These are phyloP conservation scores for Leptocoma aspasia DNA, from an alignment of 2,113 vertebrate genomes.

Conservation along the genomic window DNA sequence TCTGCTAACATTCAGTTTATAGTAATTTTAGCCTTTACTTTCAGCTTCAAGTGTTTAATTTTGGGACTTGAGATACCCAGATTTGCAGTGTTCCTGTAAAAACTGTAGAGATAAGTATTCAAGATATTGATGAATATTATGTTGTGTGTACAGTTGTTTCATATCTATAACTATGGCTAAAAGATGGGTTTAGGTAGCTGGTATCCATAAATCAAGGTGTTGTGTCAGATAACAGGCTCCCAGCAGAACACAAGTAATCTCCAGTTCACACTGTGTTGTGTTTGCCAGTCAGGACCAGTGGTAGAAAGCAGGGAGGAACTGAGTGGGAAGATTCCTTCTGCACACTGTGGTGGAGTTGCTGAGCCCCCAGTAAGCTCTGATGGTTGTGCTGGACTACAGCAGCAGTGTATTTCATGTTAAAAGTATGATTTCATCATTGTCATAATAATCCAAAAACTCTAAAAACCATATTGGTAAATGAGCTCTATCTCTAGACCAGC, in stretches of 20 bases:
- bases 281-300: neutral
- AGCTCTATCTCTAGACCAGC: neutral
- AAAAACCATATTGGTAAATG: neutral
- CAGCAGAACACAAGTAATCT: neutral
- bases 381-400: neutral
- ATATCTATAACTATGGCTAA: neutral
- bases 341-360: neutral
- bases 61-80: neutral
- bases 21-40: neutral
- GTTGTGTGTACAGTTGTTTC: neutral
- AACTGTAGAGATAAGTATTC: neutral
- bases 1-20: neutral
- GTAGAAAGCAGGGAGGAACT: neutral
- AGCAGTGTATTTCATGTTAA: neutral
- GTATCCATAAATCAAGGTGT: neutral
- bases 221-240: neutral
- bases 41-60: neutral
- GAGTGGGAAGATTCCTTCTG: neutral
- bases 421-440: neutral
- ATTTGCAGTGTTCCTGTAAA: neutral
- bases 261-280: neutral
- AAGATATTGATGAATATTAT: neutral
- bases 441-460: neutral
- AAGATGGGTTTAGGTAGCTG: neutral
- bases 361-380: neutral